phyloP scores from a whole-genome alignment of 2,888 invertebrate species.

The Ennomos fuscantarius region DNA sequence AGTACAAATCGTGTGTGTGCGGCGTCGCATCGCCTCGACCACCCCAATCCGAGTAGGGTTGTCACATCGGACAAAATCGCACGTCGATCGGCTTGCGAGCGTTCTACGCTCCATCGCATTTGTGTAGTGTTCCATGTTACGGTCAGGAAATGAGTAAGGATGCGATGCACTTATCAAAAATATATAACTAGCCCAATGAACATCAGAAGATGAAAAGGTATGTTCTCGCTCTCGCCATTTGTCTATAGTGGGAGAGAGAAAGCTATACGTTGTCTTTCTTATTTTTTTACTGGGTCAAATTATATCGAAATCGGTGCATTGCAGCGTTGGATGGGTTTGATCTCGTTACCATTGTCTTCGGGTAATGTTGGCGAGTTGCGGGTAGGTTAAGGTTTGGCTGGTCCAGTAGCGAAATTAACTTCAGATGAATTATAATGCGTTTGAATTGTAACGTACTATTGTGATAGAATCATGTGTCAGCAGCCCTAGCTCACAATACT shows the following conservation, averaged over 20 bases:
- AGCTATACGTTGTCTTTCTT: too few relatives aligned
- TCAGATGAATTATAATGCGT: constrained; percentile 42
- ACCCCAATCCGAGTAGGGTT: constrained; percentile 12
- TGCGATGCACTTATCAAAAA: constrained; percentile 1
- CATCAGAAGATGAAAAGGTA: not conserved
- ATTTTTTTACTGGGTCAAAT: too few relatives aligned
- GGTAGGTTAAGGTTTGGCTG: constrained; percentile 56
- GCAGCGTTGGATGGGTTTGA: constrained; percentile 13
- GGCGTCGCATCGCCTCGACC: constrained; percentile 17
- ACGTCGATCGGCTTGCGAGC: constrained; percentile 17
- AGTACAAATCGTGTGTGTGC: constrained; percentile 22
- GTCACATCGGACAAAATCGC: constrained; percentile 10
- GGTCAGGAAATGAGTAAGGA: not conserved
- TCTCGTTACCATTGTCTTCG: constrained; percentile 6
- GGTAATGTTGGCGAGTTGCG: constrained; percentile 42
- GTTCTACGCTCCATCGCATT: constrained; percentile 12
- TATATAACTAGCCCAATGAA: not conserved
- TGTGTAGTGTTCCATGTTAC: constrained; percentile 14
- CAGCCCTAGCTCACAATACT: constrained; percentile 43
- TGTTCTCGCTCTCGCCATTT: not conserved
- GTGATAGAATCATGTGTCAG: constrained; percentile 37
- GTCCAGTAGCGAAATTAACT: constrained; percentile 53
- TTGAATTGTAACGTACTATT: constrained; percentile 52
- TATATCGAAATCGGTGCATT: constrained; percentile 6
- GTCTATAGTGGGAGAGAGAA: not conserved